Base-by-base conservation (phyloP, 2,888 invertebrate species). In the Arctia plantaginis region DNA sequence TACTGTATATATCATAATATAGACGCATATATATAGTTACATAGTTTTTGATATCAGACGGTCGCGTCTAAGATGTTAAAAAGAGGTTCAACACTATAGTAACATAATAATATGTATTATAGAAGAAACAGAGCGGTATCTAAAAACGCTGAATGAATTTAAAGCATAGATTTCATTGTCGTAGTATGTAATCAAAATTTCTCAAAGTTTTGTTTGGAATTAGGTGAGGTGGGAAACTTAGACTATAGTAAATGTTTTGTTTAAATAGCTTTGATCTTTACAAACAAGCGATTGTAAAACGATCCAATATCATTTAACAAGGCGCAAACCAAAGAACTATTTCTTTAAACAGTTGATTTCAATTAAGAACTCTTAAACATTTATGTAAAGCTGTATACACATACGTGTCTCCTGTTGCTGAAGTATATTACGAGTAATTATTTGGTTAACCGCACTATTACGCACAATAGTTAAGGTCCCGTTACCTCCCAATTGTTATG, bases 401-500 rank as follows among this genome's bases (percentile, higher is more conserved):
- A 27, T 27, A 27, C 59, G 15, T 59, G 59, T 62, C 30, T 7
- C 30, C 62, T 30, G 30, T 30, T 18, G 30, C 62, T 62, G 62
- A 30, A 30, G 30, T 30, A 30, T 18, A 62, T 30, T 30, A 30
- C 64, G 20, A 30, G 64, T 71, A 44, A 71, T 71, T 62, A 62
- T 44, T 39, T 74, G 74, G 74, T 47, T 39, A 71, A 47, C 74
- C 71, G 15, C 71, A 47, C 20, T n/a, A 70, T 65, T 27, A 41
- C 51, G 65, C 27, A 18, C 67, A 47, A 15, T 15, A 62, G 65
- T 77, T 71, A 44, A 47, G 41, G 70, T 66, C 70, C 41, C 27
- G 71, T 67, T 71, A 68, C 30, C 51, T 70, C 23, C 66, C 27
- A 66, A 55, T 66, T 74, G 59, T 67, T 47, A 71, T 74, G 71